Conservation (phyloP, 2,113 vertebrate species). For the Phalacrocorax aristotelis region DNA sequence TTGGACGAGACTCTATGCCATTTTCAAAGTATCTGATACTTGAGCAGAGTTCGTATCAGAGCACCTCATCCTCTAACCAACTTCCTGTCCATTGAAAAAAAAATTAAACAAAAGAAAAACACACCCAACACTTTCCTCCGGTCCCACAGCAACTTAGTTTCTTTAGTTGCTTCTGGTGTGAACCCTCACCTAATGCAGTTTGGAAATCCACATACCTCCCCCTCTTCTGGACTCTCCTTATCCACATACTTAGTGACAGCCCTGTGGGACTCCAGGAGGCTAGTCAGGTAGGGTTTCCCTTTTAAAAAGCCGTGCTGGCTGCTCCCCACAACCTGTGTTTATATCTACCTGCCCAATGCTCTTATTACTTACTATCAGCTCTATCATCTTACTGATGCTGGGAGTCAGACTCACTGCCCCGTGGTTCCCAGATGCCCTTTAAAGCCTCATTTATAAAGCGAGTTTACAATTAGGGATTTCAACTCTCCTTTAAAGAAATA, state of each 20-base stretch:
- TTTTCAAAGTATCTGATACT: background rate
- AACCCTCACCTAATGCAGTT: background rate
- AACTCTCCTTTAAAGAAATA: background rate
- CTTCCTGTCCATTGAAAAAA: background rate
- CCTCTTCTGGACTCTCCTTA: background rate
- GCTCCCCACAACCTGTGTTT: background rate
- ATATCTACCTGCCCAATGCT: background rate
- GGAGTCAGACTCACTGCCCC: background rate
- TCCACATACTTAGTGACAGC: background rate
- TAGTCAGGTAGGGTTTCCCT: background rate
- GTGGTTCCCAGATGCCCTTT: background rate
- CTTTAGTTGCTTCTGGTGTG: background rate
- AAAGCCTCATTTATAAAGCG: background rate
- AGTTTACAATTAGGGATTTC: background rate
- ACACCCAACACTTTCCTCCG: background rate
- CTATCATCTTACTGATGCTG: background rate
- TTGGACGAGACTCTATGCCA: background rate
- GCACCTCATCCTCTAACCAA: background rate
- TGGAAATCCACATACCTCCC: background rate
- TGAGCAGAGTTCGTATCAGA: background rate
- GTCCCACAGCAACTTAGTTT: background rate
- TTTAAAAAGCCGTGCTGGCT: background rate
- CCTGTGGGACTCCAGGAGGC: background rate
- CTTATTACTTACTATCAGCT: background rate
- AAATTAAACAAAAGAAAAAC: background rate